A percentile compares a stretch with the other conserved stretches of the same genome.
Conservation (phyloP, 2,113 vertebrate species). For the Prinia subflava region DNA sequence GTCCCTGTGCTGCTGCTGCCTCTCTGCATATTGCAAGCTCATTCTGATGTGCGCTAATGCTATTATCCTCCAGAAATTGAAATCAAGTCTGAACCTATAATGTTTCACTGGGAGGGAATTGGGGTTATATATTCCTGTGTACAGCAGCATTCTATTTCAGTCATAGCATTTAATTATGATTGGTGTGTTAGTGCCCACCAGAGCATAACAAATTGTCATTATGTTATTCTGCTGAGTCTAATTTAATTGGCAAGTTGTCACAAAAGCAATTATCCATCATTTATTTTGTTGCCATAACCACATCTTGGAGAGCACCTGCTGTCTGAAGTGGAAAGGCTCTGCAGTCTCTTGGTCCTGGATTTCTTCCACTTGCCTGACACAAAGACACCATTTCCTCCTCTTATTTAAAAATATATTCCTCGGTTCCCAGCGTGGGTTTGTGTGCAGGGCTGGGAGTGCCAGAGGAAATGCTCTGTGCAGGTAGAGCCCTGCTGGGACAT, state of each 20-base stretch:
- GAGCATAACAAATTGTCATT: constrained; percentile 97
- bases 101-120: constrained; percentile 84
- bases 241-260: constrained; percentile 98
- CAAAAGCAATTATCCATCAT: constrained; percentile 97
- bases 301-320: constrained; percentile 91
- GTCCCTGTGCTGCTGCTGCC: constrained; percentile 38
- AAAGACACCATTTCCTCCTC: constrained; percentile 68
- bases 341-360: constrained; percentile 71
- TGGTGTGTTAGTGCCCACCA: constrained; percentile 94
- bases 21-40: constrained; percentile 57
- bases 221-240: constrained; percentile 96
- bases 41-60: constrained; percentile 76
- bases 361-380: constrained; percentile 71
- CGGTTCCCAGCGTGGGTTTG: constrained; percentile 2
- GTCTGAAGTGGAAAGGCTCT: constrained; percentile 74
- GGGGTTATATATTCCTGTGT: constrained; percentile 85
- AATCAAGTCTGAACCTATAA: constrained; percentile 84
- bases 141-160: constrained; percentile 83
- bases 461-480: background rate
- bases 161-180: constrained; percentile 95
- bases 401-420: constrained; percentile 54
- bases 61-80: constrained; percentile 84
- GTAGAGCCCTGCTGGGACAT: background rate
- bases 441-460: background rate
- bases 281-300: constrained; percentile 96